Evolutionary conservation across 2,888 invertebrate species (phyloP), one percentile per base, ranked within the genome.

Genomic region (Augochlorella aurata): DNA sequence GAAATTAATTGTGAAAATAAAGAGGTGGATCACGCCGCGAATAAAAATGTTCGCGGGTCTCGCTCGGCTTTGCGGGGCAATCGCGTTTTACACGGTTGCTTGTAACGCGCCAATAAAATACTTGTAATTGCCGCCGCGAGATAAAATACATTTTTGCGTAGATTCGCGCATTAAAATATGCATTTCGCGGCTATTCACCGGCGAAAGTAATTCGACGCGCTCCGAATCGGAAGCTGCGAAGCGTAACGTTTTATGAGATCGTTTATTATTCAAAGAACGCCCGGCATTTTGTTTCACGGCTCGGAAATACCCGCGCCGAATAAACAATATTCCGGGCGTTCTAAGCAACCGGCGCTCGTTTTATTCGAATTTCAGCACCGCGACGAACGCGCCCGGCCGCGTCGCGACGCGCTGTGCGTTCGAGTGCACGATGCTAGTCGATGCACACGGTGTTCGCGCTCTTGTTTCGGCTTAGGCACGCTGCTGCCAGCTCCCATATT

Each of bases 261-360:
- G 49, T 68, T 29, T 68, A 38, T 49, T 68, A 50, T 68, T 68
- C 49, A 29, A 24, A 18, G 29, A 16, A 18, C 18, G 29, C 12
- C 14, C 8, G 1, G 49, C 24, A 16, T 52, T 63, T 58, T 45
- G 70, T 54, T 21, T n/a, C 24, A 49, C n/a, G 18, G n/a, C n/a
- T n/a, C 29, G 8, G 69, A 38, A 58, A 49, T 49, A 24, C 38
- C 16, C 29, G 18, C 24, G 49, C 16, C 70, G 29, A 77, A 54
- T 63, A 50, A 77, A 65, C 21, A 47, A 50, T 71, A 78, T 71
- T 44, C 70, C 52, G 24, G 24, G 1, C 49, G 54, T 58, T 66
- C 18, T 74, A 74, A 77, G 45, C 54, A 74, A 50, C 52, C 21
- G 21, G 24, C 10, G 58, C 38, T 29, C 58, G 18, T 50, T 58